These are phyloP conservation scores for Oryzias curvinotus DNA, from an alignment of 2,113 vertebrate genomes.

Conservation along the genomic window DNA sequence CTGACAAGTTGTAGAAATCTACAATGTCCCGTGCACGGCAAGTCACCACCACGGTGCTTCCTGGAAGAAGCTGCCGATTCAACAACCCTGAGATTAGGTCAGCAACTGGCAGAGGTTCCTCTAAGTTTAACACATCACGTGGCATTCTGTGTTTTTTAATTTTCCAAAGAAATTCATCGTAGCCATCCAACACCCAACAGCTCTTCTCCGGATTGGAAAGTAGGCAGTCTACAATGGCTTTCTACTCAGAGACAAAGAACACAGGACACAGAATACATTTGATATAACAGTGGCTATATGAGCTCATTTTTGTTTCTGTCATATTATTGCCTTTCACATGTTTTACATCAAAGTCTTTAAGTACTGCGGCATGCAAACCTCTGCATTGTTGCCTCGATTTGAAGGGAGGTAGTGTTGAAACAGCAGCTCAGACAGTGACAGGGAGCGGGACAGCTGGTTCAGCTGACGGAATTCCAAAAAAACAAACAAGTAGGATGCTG, in stretches of 20 bases:
- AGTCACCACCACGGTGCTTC: conserved; percentile 86
- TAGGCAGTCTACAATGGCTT: conserved; percentile 78
- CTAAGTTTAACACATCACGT: conserved; percentile 5
- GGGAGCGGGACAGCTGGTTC: conserved; percentile 73
- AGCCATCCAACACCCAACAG: conserved; percentile 89
- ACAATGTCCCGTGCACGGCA: conserved; percentile 79
- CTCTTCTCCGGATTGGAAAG: conserved; percentile 73
- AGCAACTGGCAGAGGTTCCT: conserved; percentile 55
- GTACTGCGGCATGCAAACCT: conserved; percentile 29
- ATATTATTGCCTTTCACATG: background rate
- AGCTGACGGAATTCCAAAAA: conserved; percentile 91
- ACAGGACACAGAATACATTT: background rate
- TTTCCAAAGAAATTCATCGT: conserved; percentile 82
- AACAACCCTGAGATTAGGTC: conserved; percentile 83
- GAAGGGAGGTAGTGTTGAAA: conserved; percentile 80
- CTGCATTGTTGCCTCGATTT: conserved; percentile 38
- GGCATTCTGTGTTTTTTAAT: conserved; percentile 24
- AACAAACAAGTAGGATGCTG: conserved; percentile 80
- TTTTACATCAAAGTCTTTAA: background rate
- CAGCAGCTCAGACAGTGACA: conserved; percentile 84
- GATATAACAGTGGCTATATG: background rate
- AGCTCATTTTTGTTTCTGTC: background rate
- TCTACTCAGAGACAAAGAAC: conserved; percentile 26
- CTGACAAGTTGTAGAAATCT: conserved; percentile 62
- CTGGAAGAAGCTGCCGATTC: conserved; percentile 79